These are phyloP conservation scores for Pelosia muscerda DNA, from an alignment of 2,888 invertebrate genomes.

Conservation along the genomic window DNA sequence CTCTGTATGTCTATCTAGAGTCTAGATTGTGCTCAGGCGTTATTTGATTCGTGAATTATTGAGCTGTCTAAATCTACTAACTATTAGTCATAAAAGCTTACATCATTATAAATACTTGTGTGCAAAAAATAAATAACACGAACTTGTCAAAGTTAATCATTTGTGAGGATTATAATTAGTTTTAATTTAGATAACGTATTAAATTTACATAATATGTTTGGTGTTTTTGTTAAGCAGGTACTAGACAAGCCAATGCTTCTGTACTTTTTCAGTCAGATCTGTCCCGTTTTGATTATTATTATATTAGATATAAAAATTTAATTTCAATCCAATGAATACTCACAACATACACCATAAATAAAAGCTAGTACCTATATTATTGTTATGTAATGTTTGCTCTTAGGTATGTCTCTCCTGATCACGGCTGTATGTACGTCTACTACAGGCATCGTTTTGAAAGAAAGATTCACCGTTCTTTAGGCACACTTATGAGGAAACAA, in stretches of 20 bases:
- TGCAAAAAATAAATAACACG: conserved; percentile 42
- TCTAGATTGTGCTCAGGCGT: not conserved
- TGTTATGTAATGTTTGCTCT: no score
- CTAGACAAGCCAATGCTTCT: not conserved
- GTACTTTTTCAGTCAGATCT: not conserved
- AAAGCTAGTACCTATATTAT: no score
- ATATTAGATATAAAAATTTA: no score
- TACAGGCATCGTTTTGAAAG: no score
- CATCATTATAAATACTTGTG: conserved; percentile 41
- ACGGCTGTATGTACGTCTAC: no score
- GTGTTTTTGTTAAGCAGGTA: not conserved
- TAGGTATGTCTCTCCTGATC: no score
- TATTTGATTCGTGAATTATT: not conserved
- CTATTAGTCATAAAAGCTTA: conserved; percentile 43
- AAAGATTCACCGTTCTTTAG: no score
- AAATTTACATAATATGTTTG: not conserved
- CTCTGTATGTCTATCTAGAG: not conserved
- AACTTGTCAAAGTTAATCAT: conserved; percentile 42
- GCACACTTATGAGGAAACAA: no score
- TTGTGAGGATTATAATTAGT: conserved; percentile 13
- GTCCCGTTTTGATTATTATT: no score
- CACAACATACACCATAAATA: no score
- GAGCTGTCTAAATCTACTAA: conserved; percentile 18
- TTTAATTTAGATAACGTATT: not conserved
- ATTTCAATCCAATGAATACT: no score